A percentile compares a stretch with the other conserved stretches of the same genome.
Evolutionary conservation across 1,140 invertebrate genomes (phyloP).

Genomic region (Calosoma granatense): DNA sequence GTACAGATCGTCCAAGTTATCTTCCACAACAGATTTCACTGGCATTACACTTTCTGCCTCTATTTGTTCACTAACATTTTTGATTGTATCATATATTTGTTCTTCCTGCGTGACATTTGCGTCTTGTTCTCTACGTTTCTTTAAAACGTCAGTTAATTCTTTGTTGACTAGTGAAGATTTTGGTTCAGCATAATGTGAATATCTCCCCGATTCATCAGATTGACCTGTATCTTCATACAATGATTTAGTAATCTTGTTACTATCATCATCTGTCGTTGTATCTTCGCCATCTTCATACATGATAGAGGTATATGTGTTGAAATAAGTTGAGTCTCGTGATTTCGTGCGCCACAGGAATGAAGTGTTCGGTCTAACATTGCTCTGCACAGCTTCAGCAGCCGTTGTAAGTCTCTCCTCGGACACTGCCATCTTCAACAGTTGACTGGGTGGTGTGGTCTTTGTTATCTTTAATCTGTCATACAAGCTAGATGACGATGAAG

Average conservation of each 20-base stretch:
- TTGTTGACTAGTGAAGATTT: neutral
- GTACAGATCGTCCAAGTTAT: neutral
- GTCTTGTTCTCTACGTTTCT: neutral
- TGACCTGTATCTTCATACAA: conserved; percentile 1
- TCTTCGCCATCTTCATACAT: conserved; percentile 7
- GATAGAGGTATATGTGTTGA: neutral
- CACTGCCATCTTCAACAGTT: neutral
- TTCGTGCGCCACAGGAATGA: conserved; percentile 24
- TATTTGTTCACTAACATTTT: neutral
- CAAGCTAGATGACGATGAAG: conserved; percentile 23
- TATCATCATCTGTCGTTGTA: neutral
- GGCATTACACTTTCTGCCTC: too few species aligned
- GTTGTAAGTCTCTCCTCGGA: conserved; percentile 9
- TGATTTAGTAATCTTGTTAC: conserved; percentile 11
- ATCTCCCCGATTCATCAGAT: neutral
- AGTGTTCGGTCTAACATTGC: conserved; percentile 19
- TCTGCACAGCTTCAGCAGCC: conserved; percentile 14
- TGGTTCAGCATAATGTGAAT: conserved; percentile 10
- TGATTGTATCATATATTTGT: neutral
- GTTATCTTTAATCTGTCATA: conserved; percentile 23
- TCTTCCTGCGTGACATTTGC: neutral
- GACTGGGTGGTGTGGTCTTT: conserved; percentile 14
- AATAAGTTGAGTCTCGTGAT: conserved; percentile 13
- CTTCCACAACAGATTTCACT: too few species aligned
- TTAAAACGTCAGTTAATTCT: too few species aligned